Evolutionary conservation across 1,140 invertebrate genomes (phyloP).

Genomic region (Drosophila virilis): DNA sequence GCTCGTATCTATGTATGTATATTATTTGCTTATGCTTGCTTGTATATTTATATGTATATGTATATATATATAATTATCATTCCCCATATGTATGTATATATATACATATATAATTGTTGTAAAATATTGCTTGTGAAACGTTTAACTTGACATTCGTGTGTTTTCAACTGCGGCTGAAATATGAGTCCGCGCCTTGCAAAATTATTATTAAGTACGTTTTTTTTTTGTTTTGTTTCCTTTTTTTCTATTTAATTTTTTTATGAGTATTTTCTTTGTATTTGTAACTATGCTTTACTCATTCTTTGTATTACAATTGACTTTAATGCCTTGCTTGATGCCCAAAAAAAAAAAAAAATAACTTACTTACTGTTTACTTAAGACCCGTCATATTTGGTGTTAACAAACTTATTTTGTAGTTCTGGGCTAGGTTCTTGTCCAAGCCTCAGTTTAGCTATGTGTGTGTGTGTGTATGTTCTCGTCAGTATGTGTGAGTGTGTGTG

Average conservation of each 20-base stretch:
- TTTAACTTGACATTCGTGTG: constrained; percentile 77
- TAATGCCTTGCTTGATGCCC: constrained; percentile 43
- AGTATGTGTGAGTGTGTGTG: constrained; percentile 1
- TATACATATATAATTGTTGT: constrained; percentile 59
- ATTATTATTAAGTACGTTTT: constrained; percentile 19
- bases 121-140: constrained; percentile 81
- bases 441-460: constrained; percentile 17
- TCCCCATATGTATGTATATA: constrained; percentile 33
- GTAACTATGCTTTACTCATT: constrained; percentile 26
- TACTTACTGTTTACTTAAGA: constrained; percentile 71
- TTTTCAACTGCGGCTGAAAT: constrained; percentile 44
- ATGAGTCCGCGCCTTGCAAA: constrained; percentile 30
- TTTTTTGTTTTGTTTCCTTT: no score
- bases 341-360: constrained; percentile 35
- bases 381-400: constrained; percentile 70
- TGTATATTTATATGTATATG: constrained; percentile 53
- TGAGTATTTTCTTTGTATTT: constrained; percentile 30
- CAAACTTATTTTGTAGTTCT: constrained; percentile 67
- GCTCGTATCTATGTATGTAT: constrained; percentile 18
- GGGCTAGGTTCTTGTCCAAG: not conserved
- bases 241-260: constrained; percentile 13
- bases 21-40: not conserved
- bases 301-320: constrained; percentile 71
- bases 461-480: constrained; percentile 13
- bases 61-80: constrained; percentile 37